Conservation (phyloP, 2,113 vertebrate species). For the Hylia prasina region DNA sequence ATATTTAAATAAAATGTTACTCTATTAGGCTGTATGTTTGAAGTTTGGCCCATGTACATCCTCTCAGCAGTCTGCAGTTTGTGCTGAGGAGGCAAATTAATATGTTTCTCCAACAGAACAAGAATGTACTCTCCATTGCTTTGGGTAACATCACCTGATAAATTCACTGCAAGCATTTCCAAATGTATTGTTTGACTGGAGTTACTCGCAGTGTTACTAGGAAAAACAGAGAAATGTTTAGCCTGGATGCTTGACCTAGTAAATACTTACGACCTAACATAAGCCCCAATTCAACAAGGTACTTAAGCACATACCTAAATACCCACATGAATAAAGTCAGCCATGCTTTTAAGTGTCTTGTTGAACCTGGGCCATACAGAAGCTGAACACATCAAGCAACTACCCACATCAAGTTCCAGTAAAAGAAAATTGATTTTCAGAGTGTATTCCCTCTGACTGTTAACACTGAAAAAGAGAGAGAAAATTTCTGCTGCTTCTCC, state of each 20-base stretch:
- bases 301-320: constrained; percentile 39
- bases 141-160: not conserved
- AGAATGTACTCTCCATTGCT: not conserved
- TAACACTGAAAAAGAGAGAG: constrained; percentile 26
- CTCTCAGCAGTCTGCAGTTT: not conserved
- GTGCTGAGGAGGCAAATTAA: not conserved
- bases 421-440: constrained; percentile 49
- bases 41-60: not conserved
- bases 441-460: constrained; percentile 37
- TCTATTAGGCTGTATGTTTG: not conserved
- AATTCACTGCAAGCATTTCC: not conserved
- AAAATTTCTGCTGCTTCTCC: not conserved
- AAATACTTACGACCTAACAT: not conserved
- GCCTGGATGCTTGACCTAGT: not conserved
- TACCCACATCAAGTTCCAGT: constrained; percentile 16
- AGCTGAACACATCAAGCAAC: constrained; percentile 37
- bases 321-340: constrained; percentile 42
- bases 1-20: not conserved
- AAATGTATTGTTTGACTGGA: not conserved
- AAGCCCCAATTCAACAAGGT: constrained; percentile 19
- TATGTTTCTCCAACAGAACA: not conserved
- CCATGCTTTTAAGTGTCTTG: constrained; percentile 18
- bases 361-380: constrained; percentile 53
- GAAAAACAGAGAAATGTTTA: constrained; percentile 10
- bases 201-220: not conserved